Percentiles rank a stretch among this genome's conserved stretches.
These are phyloP conservation scores for Heteromurus nitidus DNA, from an alignment of 2,888 invertebrate genomes.

Conservation along the genomic window DNA sequence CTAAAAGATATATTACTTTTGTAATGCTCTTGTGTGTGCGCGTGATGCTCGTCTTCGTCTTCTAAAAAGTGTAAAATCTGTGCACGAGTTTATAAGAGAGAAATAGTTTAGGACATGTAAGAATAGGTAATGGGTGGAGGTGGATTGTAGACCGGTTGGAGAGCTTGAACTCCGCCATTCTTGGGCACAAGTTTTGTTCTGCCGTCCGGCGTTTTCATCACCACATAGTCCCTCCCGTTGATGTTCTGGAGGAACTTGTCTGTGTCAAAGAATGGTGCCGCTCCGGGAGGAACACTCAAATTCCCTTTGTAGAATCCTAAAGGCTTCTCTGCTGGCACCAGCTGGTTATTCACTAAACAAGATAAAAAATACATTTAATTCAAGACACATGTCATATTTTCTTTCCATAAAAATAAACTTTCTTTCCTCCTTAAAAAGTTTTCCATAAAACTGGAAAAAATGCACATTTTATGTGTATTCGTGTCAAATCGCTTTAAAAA, in stretches of 20 bases:
- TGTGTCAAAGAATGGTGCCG: conserved; percentile 73
- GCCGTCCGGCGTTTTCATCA: conserved; percentile 73
- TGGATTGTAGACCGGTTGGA: conserved; percentile 73
- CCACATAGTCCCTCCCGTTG: conserved; percentile 73
- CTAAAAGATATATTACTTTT: no score
- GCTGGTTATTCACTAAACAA: conserved; percentile 70
- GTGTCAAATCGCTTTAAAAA: no score
- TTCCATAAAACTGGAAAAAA: no score
- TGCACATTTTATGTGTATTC: no score
- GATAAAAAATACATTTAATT: not conserved
- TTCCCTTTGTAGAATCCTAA: conserved; percentile 73
- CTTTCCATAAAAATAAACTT: no score
- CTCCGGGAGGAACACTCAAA: conserved; percentile 70
- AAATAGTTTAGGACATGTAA: conserved; percentile 73
- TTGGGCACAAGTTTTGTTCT: conserved; percentile 73
- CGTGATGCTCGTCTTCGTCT: no score
- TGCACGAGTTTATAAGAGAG: no score
- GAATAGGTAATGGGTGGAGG: conserved; percentile 72
- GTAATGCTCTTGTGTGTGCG: no score
- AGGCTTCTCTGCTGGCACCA: conserved; percentile 71
- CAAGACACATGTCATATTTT: no score
- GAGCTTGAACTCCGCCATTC: conserved; percentile 72
- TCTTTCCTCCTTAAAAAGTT: no score
- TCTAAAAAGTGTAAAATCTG: no score
- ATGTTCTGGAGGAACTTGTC: conserved; percentile 73